These are phyloP conservation scores for Brachionus calyciflorus DNA, from an alignment of 1,140 invertebrate genomes.

Conservation along the genomic window DNA sequence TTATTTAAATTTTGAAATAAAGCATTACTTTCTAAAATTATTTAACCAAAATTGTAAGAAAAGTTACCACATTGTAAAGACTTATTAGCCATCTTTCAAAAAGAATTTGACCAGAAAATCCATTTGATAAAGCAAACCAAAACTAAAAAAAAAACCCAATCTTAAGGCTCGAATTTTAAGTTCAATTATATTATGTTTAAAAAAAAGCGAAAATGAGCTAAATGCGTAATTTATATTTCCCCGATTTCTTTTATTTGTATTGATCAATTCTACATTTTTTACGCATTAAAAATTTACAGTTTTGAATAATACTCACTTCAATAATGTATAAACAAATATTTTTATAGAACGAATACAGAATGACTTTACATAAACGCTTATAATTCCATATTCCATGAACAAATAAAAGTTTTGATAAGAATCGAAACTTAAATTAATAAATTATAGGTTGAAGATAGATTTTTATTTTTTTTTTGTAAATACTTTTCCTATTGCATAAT, in stretches of 20 bases:
- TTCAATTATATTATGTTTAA: too few species aligned
- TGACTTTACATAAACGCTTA: conserved; percentile 90
- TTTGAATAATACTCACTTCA: conserved; percentile 63
- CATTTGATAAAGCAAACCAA: conserved; percentile 96
- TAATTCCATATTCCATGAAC: conserved; percentile 99
- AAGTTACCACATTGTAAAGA: conserved; percentile 83
- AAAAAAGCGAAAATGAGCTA: too few species aligned
- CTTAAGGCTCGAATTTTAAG: too few species aligned
- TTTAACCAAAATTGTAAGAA: neutral
- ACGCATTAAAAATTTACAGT: too few species aligned
- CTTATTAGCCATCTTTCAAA: conserved; percentile 98
- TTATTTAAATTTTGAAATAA: neutral
- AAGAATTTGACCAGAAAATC: conserved; percentile 95
- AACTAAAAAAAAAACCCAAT: conserved; percentile 63
- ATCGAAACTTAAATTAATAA: conserved; percentile 71
- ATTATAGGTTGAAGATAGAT: too few species aligned
- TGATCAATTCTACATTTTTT: too few species aligned
- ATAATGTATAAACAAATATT: conserved; percentile 99
- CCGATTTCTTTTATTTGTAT: too few species aligned
- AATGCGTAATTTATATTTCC: too few species aligned
- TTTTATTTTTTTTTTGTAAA: neutral
- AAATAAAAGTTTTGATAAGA: conserved; percentile 70
- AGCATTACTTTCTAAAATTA: neutral
- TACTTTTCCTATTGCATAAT: conserved; percentile 87
- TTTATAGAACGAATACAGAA: conserved; percentile 98